Evolutionary conservation across 2,797 vertebrate genomes (phyloP), one percentile per base, ranked within the genome.

Genomic region (Petrocephalus sullivani): DNA sequence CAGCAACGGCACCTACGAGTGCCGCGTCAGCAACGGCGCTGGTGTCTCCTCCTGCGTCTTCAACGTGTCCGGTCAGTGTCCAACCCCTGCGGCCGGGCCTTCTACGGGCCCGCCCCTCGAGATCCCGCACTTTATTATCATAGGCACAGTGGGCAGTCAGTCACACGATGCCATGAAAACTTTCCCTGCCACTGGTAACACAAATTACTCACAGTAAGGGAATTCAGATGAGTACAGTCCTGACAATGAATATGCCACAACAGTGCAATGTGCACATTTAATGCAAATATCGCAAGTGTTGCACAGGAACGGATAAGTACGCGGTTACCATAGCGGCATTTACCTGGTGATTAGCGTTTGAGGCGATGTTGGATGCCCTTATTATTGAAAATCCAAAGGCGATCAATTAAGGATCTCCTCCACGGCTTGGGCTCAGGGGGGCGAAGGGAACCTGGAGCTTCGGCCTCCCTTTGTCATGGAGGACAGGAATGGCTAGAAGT

Each of bases 1-100:
- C 89, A 98, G 94, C 92, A 98, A 97, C 0, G 98, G 98, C 78
- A 95, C 91, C 37, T 99, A 99, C 0, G 97, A 97, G 91, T 99
- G 98, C 92, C 94, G 95, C 93, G 94, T 99, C 92, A 97, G 95
- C 94, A 99, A 98, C 0, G 96, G 94, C 0, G 97, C 97, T 16
- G 98, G 98, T 2, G 96, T 95, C 0, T 97, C 97, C 0, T 53
- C 92, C 46, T 99, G 98, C 93, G 94, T 95, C 87, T 99, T 98
- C 91, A 96, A 97, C 88, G 97, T 99, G 86, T 97, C 98, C 16
- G 97, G 98, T 99, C 92, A 97, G 96, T 90, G 7, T 88, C 88
- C 51, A 19, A 21, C 2, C 78, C 46, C n/a, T 19, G 64, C 49
- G 28, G 19, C 33, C 49, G 33, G 0, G 37, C 75, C 14, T 28